phyloP scores from a whole-genome alignment of 2,113 vertebrate species.

The Cryptotis parvus region DNA sequence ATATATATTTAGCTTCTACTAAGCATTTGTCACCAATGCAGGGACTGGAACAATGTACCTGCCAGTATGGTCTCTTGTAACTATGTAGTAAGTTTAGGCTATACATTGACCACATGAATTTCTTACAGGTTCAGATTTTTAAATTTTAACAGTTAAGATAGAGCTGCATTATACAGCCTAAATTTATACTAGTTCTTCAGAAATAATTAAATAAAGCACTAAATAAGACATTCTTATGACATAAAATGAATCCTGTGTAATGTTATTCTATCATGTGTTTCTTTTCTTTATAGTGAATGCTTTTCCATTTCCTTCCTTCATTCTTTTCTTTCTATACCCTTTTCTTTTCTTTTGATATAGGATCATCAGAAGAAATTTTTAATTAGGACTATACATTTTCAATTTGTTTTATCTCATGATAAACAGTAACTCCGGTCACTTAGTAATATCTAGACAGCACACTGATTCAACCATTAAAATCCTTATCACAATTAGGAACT shows the following conservation, averaged over 20 bases:
- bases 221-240: neutral
- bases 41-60: neutral
- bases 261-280: neutral
- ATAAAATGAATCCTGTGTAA: neutral
- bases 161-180: neutral
- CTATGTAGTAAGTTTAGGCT: neutral
- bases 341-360: neutral
- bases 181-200: neutral
- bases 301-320: too few species aligned
- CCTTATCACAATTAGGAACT: too few species aligned
- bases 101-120: neutral
- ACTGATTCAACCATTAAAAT: neutral
- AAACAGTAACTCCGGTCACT: neutral
- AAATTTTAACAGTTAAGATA: neutral
- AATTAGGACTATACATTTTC: neutral
- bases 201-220: neutral
- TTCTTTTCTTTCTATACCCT: too few species aligned
- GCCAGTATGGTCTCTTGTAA: neutral
- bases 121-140: neutral
- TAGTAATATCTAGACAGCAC: conserved; percentile 6
- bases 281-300: too few species aligned
- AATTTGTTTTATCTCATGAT: neutral
- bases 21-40: neutral
- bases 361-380: neutral
- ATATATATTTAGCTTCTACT: neutral